Percentiles rank a stretch among this genome's conserved stretches.
These are phyloP conservation scores for Danionella dracula DNA, from an alignment of 2,797 vertebrate species.

Conservation along the genomic window DNA sequence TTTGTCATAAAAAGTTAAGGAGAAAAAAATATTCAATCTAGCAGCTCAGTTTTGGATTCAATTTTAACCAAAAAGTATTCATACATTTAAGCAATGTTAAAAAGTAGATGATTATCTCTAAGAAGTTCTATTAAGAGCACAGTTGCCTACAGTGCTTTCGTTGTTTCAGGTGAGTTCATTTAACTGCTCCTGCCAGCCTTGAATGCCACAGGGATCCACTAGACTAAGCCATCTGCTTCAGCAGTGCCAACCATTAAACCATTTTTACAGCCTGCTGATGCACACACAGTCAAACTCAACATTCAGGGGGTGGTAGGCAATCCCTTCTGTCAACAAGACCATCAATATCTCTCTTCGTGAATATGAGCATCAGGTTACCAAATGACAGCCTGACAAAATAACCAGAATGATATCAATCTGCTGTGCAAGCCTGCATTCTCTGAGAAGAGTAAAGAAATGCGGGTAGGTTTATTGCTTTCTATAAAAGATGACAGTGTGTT, in stretches of 20 bases:
- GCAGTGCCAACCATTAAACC: neutral
- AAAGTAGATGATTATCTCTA: no score
- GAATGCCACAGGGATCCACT: neutral
- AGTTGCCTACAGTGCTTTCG: conserved; percentile 24
- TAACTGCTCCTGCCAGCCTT: conserved; percentile 10
- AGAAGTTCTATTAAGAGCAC: conserved; percentile 9
- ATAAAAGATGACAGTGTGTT: no score
- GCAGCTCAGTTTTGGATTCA: no score
- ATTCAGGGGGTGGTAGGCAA: conserved; percentile 10
- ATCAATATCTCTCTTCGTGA: conserved; percentile 5
- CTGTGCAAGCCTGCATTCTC: neutral
- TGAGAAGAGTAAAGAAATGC: neutral
- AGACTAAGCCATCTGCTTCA: conserved; percentile 2
- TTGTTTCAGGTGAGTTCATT: conserved; percentile 10
- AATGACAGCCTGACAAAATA: neutral
- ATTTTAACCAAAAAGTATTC: no score
- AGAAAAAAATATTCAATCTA: no score
- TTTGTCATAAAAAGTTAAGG: no score
- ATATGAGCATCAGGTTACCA: neutral
- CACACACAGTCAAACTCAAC: neutral
- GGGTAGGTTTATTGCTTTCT: no score
- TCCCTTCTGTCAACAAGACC: conserved; percentile 16
- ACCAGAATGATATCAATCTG: neutral
- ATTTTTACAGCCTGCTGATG: conserved; percentile 1
- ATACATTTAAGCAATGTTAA: no score